These are phyloP conservation scores for Orgyia antiqua DNA, from an alignment of 2,888 invertebrate genomes.

Conservation along the genomic window DNA sequence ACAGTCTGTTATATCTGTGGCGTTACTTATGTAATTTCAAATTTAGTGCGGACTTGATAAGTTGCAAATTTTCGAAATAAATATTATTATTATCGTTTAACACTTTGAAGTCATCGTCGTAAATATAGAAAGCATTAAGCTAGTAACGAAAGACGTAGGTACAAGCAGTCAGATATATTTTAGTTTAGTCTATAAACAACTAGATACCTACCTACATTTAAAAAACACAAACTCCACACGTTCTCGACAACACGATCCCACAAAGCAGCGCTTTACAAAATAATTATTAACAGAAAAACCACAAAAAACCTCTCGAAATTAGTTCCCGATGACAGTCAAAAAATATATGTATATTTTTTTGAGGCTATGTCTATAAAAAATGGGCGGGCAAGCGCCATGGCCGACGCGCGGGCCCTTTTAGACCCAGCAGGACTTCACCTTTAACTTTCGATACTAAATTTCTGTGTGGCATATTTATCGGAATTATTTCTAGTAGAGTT, in stretches of 20 bases:
- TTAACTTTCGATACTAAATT: conserved; percentile 61
- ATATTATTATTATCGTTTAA: no score
- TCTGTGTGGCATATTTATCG: conserved; percentile 69
- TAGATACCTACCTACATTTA: no score
- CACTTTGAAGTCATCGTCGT: no score
- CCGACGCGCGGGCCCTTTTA: conserved; percentile 59
- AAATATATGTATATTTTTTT: conserved; percentile 70
- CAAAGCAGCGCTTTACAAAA: conserved; percentile 56
- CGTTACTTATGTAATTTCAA: no score
- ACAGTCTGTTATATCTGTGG: no score
- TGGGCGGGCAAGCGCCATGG: conserved; percentile 54
- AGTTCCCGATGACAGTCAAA: conserved; percentile 78
- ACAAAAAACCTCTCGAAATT: conserved; percentile 72
- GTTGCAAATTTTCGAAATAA: no score
- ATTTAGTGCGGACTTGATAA: no score
- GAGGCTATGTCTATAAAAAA: conserved; percentile 44
- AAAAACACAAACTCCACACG: conserved; percentile 2
- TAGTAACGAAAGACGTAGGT: no score
- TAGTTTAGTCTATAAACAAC: no score
- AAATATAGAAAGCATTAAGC: no score
- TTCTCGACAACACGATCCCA: conserved; percentile 10
- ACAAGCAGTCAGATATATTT: no score
- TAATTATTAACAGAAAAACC: conserved; percentile 66
- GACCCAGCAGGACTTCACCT: conserved; percentile 52
- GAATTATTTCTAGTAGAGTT: conserved; percentile 73